A percentile compares a stretch with the other conserved stretches of the same genome.
phyloP scores from a whole-genome alignment of 2,797 vertebrate species.

The Sebastes flavidus region DNA sequence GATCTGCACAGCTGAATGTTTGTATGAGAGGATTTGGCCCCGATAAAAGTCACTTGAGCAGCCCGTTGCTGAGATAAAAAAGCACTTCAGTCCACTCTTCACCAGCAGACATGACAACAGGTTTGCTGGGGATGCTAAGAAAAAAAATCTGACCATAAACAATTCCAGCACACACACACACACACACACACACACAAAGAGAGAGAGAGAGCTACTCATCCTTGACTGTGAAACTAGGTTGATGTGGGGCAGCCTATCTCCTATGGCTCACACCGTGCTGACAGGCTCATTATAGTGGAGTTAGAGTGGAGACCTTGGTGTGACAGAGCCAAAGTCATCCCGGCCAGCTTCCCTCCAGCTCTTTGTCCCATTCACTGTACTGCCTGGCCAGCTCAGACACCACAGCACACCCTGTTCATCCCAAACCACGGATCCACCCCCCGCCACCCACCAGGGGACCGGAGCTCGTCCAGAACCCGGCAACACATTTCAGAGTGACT shows the following conservation, averaged over 20 bases:
- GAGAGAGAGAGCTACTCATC: conserved; percentile 46
- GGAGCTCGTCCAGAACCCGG: neutral
- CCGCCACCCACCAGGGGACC: neutral
- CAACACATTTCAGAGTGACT: conserved; percentile 28
- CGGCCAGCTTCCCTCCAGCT: conserved; percentile 39
- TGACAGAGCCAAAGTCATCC: conserved; percentile 71
- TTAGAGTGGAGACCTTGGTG: conserved; percentile 71
- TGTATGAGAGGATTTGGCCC: neutral
- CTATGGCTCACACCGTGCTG: conserved; percentile 56
- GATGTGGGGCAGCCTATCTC: conserved; percentile 66
- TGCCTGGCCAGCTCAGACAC: conserved; percentile 27
- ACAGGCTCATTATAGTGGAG: conserved; percentile 75
- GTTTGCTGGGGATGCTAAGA: neutral
- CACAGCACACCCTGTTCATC: neutral
- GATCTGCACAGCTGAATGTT: neutral
- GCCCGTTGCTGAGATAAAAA: conserved; percentile 12
- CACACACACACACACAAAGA: neutral
- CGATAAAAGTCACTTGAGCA: conserved; percentile 7
- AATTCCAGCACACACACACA: neutral
- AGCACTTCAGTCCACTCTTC: neutral
- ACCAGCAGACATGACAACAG: conserved; percentile 9
- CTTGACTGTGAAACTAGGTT: conserved; percentile 64
- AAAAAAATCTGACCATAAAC: conserved; percentile 22
- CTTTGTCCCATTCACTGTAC: conserved; percentile 6
- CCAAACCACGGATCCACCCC: neutral